Evolutionary conservation across 2,797 vertebrate species (phyloP).

Genomic region (Agapornis canus): DNA sequence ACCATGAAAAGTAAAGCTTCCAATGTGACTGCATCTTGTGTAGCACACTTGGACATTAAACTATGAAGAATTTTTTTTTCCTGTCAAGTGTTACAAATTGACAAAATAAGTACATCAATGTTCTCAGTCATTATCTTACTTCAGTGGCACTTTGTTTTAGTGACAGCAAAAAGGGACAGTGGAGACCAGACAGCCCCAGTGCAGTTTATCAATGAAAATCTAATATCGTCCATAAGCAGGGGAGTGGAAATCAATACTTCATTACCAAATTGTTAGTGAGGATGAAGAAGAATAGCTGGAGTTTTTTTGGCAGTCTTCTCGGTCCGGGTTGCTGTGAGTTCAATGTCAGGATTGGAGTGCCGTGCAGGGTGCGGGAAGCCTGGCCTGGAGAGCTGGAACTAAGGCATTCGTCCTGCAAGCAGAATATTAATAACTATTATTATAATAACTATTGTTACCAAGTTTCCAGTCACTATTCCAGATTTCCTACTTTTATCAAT

Average conservation of each 20-base stretch:
- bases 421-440: conserved; percentile 37
- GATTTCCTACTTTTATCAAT: not conserved
- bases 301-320: conserved; percentile 86
- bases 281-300: conserved; percentile 94
- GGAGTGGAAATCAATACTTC: conserved; percentile 99
- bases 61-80: conserved; percentile 91
- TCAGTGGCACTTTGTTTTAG: conserved; percentile 96
- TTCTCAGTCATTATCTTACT: conserved; percentile 94
- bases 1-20: conserved; percentile 89
- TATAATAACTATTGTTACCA: not conserved
- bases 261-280: conserved; percentile 99
- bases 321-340: conserved; percentile 87
- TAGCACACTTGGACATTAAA: conserved; percentile 92
- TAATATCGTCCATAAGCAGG: conserved; percentile 97
- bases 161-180: conserved; percentile 88
- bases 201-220: conserved; percentile 99
- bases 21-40: conserved; percentile 85
- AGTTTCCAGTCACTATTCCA: not conserved
- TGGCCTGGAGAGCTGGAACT: conserved; percentile 72
- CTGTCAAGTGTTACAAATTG: conserved; percentile 97
- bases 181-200: conserved; percentile 85
- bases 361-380: conserved; percentile 68
- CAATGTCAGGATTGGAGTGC: conserved; percentile 87
- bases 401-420: conserved; percentile 80
- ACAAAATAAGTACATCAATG: conserved; percentile 93